Base-by-base conservation (phyloP, 2,113 vertebrate species). In the Ptilorrhoa leucosticta region DNA sequence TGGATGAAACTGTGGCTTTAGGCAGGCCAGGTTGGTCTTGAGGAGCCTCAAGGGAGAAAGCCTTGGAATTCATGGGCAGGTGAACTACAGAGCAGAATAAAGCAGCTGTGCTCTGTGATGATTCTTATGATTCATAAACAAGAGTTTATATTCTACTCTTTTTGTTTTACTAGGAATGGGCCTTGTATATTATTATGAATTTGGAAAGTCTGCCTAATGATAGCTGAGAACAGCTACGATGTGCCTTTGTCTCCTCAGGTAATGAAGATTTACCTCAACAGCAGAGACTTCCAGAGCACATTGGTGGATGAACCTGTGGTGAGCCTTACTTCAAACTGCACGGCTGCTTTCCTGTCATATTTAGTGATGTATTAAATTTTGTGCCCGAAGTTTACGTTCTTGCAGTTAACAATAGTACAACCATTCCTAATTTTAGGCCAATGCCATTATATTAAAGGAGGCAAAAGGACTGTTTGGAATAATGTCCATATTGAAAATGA, bases 341-440 rank as follows among this genome's bases (percentile, higher is more conserved):
- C 0, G 0, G 21, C 64, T 6, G 2, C 2, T 3, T 90, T 85
- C 35, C 48, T 10, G 5, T 44, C 11, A 20, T 60, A 18, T 51
- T 60, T 68, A 2, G 1, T 51, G 56, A 78, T 6, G 28, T 9
- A 30, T 66, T 66, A 64, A 79, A 84, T 60, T 35, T 53, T 69
- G 45, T 21, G 53, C 28, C 37, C 37, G 33, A 66, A 63, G 27
- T 53, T 19, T 33, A 37, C 78, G 11, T 70, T 77, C 39, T 37
- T 6, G 1, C n/a, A 18, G n/a, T 42, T 81, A 87, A 31, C 30
- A 39, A 21, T 2, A 42, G 8, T 23, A 71, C 6, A 30, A 47
- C 4, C 39, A 45, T 76, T 89, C 37, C 37, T 87, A 44, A 63
- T 66, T 86, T 75, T 58, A 80, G 42, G 54, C 35, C 0, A 0